Percentiles rank a stretch among this genome's conserved stretches.
Conservation (phyloP, 2,797 vertebrate species). For the Cebuella pygmaea region DNA sequence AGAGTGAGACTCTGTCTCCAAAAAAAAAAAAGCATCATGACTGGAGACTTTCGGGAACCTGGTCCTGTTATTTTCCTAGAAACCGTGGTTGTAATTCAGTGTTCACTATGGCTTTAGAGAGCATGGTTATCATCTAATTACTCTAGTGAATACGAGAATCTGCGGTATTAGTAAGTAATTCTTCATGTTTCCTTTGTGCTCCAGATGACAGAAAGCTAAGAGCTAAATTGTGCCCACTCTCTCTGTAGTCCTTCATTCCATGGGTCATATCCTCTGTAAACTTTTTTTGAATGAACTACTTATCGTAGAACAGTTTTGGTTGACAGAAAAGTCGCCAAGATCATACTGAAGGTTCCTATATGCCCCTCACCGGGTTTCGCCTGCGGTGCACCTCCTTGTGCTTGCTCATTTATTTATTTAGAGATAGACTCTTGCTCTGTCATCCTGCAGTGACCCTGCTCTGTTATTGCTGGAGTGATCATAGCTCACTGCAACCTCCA, state of each 20-base stretch:
- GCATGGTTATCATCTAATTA: too few species aligned
- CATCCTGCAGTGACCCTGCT: too few species aligned
- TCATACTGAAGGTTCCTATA: rapidly evolving
- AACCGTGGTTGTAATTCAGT: background rate
- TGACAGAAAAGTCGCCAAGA: background rate
- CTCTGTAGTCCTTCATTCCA: background rate
- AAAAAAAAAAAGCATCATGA: background rate
- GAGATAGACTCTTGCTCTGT: too few species aligned
- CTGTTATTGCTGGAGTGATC: too few species aligned
- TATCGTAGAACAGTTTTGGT: background rate
- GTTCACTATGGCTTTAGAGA: background rate
- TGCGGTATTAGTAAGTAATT: background rate
- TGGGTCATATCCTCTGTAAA: background rate
- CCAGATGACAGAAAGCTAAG: background rate
- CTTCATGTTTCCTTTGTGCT: background rate
- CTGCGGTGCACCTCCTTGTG: too few species aligned
- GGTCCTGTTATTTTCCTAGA: background rate
- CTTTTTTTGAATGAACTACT: background rate
- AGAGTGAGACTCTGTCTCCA: background rate
- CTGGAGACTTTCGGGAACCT: background rate
- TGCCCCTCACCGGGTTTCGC: background rate
- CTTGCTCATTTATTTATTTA: too few species aligned
- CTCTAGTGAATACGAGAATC: too few species aligned
- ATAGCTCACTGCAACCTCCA: too few species aligned
- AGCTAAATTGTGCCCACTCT: background rate